Evolutionary conservation across 2,888 invertebrate species (phyloP).

Genomic region (Acanthosepion lycidas): DNA sequence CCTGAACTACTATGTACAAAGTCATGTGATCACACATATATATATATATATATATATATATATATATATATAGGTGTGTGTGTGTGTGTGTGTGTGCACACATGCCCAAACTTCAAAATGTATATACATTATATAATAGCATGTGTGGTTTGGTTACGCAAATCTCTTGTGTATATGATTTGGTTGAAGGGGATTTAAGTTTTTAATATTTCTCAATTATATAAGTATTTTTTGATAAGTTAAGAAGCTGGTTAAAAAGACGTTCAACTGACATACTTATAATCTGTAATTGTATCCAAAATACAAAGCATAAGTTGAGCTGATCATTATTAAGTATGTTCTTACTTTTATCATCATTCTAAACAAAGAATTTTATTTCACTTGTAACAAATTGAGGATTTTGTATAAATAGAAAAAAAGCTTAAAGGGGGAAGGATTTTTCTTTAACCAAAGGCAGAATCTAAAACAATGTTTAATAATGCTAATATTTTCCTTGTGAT

Average conservation of each 20-base stretch:
- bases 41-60: background rate
- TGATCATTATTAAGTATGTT: background rate
- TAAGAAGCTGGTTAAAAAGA: background rate
- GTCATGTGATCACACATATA: background rate
- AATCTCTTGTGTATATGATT: constrained; percentile 3
- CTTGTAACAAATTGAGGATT: background rate
- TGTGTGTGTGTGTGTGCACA: background rate
- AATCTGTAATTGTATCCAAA: background rate
- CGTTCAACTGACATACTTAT: background rate
- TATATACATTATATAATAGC: constrained; percentile 36
- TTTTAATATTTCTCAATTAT: background rate
- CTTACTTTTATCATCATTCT: background rate
- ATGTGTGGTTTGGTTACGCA: constrained; percentile 8
- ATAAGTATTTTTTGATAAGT: background rate
- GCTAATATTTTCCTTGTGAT: background rate
- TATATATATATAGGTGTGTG: constrained; percentile 40
- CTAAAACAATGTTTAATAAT: background rate
- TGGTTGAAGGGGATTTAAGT: background rate
- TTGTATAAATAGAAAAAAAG: background rate
- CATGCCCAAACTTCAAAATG: background rate
- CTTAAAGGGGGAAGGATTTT: background rate
- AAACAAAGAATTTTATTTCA: background rate
- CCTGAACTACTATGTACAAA: constrained; percentile 25
- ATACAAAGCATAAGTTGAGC: background rate
- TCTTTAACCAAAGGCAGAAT: background rate